Evolutionary conservation across 2,888 invertebrate genomes (phyloP).

Genomic region (Cheilosia vulpina): DNA sequence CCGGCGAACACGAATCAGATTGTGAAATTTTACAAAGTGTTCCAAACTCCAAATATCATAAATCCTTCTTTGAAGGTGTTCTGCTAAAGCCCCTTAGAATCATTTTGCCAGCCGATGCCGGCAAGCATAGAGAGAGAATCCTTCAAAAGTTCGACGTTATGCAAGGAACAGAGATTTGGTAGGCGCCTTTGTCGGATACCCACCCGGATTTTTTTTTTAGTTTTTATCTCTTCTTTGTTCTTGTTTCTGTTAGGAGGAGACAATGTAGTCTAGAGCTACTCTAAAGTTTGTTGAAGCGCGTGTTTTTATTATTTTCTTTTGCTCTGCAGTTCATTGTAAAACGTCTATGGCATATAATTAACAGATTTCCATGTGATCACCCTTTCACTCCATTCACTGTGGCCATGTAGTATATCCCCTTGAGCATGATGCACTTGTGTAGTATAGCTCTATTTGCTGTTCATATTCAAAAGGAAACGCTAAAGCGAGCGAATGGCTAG

Average conservation of each 20-base stretch:
- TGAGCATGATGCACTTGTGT: slow-evolving; percentile 62
- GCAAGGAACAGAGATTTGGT: slow-evolving; percentile 81
- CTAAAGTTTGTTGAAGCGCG: slow-evolving; percentile 31
- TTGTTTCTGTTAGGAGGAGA: slow-evolving; percentile 42
- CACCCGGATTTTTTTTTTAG: slow-evolving; percentile 17
- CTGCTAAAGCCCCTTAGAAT: slow-evolving; percentile 82
- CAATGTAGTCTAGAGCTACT: slow-evolving; percentile 48
- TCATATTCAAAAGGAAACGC: slow-evolving; percentile 20
- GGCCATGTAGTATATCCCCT: slow-evolving; percentile 42
- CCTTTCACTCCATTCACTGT: slow-evolving; percentile 41
- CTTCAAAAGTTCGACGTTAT: slow-evolving; percentile 82
- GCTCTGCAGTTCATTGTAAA: slow-evolving; percentile 14
- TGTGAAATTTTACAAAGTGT: slow-evolving; percentile 83
- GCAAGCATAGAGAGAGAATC: slow-evolving; percentile 80
- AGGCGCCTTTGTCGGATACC: slow-evolving; percentile 37
- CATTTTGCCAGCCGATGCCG: slow-evolving; percentile 80
- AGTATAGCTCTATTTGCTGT: slow-evolving; percentile 44
- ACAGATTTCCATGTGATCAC: slow-evolving; percentile 60
- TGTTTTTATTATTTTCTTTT: slow-evolving; percentile 12
- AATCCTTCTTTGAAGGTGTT: slow-evolving; percentile 81
- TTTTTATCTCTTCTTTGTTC: slow-evolving; percentile 44
- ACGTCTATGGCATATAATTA: slow-evolving; percentile 57
- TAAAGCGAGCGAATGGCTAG: slow-evolving; percentile 4
- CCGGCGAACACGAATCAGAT: slow-evolving; percentile 86
- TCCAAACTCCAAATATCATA: slow-evolving; percentile 79